Evolutionary conservation across 1,140 invertebrate species (phyloP).

Genomic region (Lucilia cuprina): DNA sequence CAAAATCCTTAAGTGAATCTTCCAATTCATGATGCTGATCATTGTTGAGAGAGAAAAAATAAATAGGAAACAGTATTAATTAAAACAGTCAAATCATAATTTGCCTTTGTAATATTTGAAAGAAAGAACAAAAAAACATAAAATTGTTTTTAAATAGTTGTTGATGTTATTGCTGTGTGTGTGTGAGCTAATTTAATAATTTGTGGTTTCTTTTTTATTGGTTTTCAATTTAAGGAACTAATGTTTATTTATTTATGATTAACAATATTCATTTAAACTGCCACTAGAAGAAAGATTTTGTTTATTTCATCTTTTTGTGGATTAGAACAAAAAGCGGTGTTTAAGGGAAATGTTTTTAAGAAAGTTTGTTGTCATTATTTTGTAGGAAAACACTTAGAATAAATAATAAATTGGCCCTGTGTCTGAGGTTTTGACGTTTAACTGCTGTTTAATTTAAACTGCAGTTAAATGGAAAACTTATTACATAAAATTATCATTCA

Average conservation of each 20-base stretch:
- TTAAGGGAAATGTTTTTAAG: no score
- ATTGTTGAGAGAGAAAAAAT: neutral
- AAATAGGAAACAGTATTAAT: conserved; percentile 14
- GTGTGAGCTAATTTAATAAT: neutral
- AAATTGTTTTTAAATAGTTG: neutral
- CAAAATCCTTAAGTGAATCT: neutral
- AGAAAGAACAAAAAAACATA: neutral
- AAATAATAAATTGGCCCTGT: no score
- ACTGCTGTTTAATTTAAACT: no score
- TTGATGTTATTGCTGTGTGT: conserved; percentile 2
- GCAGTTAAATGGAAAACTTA: no score
- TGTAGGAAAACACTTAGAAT: no score
- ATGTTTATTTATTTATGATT: neutral
- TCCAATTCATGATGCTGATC: conserved; percentile 17
- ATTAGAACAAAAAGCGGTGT: no score
- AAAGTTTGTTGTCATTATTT: no score
- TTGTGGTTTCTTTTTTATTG: conserved; percentile 13
- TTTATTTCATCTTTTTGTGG: no score
- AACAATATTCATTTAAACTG: conserved; percentile 6
- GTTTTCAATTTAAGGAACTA: neutral
- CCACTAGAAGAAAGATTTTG: neutral
- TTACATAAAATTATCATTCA: no score
- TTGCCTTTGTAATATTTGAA: neutral
- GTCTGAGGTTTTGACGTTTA: no score
- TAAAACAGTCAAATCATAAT: neutral